Conservation (phyloP, 2,888 invertebrate species). For the Leptogaster cylindrica region DNA sequence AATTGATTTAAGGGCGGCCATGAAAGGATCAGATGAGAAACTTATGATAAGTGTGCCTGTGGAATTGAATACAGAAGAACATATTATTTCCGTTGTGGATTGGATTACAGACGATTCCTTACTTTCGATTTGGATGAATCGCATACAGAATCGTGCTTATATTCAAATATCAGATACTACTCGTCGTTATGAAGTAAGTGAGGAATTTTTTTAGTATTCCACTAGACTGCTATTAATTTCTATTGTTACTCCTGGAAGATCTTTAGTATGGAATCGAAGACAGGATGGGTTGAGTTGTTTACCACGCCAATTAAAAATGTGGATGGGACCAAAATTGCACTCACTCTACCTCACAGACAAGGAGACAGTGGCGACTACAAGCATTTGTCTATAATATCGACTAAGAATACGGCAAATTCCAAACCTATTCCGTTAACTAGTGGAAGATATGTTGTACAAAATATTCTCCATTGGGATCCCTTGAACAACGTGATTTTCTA, state of each 20-base stretch:
- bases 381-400: conserved; percentile 69
- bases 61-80: conserved; percentile 56
- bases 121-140: conserved; percentile 85
- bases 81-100: conserved; percentile 69
- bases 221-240: too few species aligned
- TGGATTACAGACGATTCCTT: conserved; percentile 77
- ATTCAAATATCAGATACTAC: conserved; percentile 69
- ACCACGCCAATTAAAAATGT: conserved; percentile 73
- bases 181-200: conserved; percentile 54
- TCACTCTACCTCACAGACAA: conserved; percentile 74
- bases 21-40: conserved; percentile 47
- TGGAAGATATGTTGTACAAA: conserved; percentile 74
- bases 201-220: too few species aligned
- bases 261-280: conserved; percentile 55
- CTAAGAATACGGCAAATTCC: conserved; percentile 54
- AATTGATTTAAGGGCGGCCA: conserved; percentile 64
- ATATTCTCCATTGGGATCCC: conserved; percentile 76
- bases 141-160: conserved; percentile 80
- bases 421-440: conserved; percentile 64
- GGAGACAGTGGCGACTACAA: conserved; percentile 67
- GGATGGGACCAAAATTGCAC: conserved; percentile 72
- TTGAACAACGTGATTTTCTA: conserved; percentile 76
- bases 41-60: conserved; percentile 56
- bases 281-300: conserved; percentile 83
- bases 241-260: conserved; percentile 50